Evolutionary conservation across 2,113 vertebrate genomes (phyloP), one percentile per base, ranked within the genome.

Genomic region (Bubo bubo): DNA sequence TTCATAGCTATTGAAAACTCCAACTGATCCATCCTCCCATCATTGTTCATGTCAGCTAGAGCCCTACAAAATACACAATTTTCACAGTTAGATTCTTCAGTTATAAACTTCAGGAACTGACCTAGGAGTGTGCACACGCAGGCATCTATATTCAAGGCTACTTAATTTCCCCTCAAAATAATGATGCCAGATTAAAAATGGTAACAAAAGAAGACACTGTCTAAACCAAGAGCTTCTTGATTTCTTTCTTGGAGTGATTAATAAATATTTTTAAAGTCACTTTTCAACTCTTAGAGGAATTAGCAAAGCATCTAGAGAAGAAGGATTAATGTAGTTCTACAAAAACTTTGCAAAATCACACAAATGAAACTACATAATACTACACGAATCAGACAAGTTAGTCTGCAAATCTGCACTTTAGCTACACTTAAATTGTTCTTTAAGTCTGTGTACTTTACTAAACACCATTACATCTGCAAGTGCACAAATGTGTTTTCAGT

Each of bases 1-100:
- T 99, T 99, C 99, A 99, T 99, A 47, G 99, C 99, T 83, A 99
- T 99, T 93, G 99, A 99, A 94, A 99, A 99, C 98, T 99, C 99
- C 79, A 99, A 85, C 79, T 99, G 99, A 93, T 99, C 99, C 99
- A 99, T 99, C 63, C 98, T 98, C 8, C 99, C 99, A 76, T 99
- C 99, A 22, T 99, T 99, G 98, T 99, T 99, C 99, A 99, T 99
- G 88, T 99, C 99, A 80, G 99, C 99, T 83, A 99, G 98, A 52
- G 99, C 99, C 99, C 99, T 99, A 97, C 13, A 95, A 96, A 81
- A 96, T 20, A 97, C 32, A 53, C 0, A 0, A 20, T 52, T 64
- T 56, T 35, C 37, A 72, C 12, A 74, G 47, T 47, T 47, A 96
- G 24, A 56, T 2, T 6, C 64, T 64, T 71, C 27, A 67, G 8